Evolutionary conservation across 2,797 vertebrate species (phyloP).

Genomic region (Poliocrania exsul): DNA sequence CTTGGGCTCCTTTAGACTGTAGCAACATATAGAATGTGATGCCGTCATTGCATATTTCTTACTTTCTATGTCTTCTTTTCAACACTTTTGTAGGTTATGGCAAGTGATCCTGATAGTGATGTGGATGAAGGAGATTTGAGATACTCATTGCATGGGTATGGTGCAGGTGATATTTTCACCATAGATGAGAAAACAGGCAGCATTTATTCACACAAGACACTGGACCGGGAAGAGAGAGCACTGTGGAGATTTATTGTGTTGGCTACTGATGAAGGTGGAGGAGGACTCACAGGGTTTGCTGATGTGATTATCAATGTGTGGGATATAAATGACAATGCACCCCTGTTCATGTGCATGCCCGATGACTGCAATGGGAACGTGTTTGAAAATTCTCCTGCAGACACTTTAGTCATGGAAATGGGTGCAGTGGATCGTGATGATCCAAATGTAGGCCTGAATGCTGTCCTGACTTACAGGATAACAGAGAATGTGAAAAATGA

Average conservation of each 20-base stretch:
- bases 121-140: constrained; percentile 83
- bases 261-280: constrained; percentile 90
- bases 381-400: constrained; percentile 83
- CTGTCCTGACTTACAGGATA: constrained; percentile 86
- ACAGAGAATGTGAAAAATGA: constrained; percentile 77
- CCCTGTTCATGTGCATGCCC: constrained; percentile 83
- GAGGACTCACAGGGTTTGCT: constrained; percentile 91
- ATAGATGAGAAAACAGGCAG: constrained; percentile 89
- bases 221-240: constrained; percentile 87
- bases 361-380: constrained; percentile 84
- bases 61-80: neutral
- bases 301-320: constrained; percentile 91
- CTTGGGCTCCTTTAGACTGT: neutral
- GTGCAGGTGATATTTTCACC: constrained; percentile 87
- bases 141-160: constrained; percentile 90
- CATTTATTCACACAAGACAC: constrained; percentile 85
- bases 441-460: constrained; percentile 85
- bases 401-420: constrained; percentile 89
- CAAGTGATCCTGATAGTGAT: constrained; percentile 87
- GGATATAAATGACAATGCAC: constrained; percentile 91
- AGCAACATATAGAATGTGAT: neutral
- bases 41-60: neutral
- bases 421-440: constrained; percentile 87
- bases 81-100: constrained; percentile 81
- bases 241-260: constrained; percentile 91